Base-by-base conservation (phyloP, 2,888 invertebrate genomes). In the Protodeltote pygarga region DNA sequence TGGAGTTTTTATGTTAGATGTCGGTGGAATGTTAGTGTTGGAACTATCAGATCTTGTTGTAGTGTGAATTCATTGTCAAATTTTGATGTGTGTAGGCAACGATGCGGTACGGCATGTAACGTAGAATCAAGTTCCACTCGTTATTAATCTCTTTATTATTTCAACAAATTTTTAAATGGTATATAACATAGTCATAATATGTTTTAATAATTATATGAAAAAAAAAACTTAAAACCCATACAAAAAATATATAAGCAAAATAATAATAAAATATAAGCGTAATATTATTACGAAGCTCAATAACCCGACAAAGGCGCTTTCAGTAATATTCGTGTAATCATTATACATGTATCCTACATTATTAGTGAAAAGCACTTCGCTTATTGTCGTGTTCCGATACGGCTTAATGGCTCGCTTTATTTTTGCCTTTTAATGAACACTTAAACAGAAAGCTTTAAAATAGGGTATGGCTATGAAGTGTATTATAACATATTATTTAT, bases 371-470 rank as follows among this genome's bases (percentile, higher is more conserved):
- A 79, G 73, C 76, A 78, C 75, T 77, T 55, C 61, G 62, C 53
- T 71, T 73, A 77, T 83, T 83, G 75, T 78, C 57, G 58, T 64
- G 58, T 61, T 48, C 66, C 73, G 68, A 70, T 57, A 68, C 65
- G 65, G 75, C 67, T 76, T 81, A 75, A 79, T 77, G 71, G 70
- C 53, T 60, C 59, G 65, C 50, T 79, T 79, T 72, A 77, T 81
- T 80, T 78, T 74, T 65, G 69, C 71, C 68, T 74, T 75, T 77
- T 84, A 85, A 85, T 82, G 83, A 83, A 77, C 79, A 81, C 78
- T 83, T 76, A 70, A 70, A 76, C 69, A 78, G 77, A 79, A 80
- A 77, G 75, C 71, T 68, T 73, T 50, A 60, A 73, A 70, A 73
- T 55, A 58, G 47, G 23, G 33, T 51, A 48, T 61, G 50, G 25